Evolutionary conservation across 2,888 invertebrate genomes (phyloP).

Genomic region (Seira ritae): DNA sequence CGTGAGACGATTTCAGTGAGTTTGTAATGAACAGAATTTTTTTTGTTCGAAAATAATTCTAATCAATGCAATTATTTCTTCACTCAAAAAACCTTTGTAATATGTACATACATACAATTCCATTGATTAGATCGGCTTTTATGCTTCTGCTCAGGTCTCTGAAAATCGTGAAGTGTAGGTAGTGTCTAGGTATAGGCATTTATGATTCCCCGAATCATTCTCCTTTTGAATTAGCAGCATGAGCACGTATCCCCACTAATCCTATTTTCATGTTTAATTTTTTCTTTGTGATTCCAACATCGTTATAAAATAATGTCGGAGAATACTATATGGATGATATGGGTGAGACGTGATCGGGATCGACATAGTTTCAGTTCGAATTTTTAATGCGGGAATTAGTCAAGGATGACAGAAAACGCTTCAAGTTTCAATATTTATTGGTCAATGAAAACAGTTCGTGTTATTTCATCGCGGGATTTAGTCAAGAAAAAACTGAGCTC

Average conservation of each 20-base stretch:
- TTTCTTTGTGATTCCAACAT: not conserved
- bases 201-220: no score
- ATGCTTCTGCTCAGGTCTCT: no score
- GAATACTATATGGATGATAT: not conserved
- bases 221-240: not conserved
- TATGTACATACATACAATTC: no score
- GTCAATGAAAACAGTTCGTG: not conserved
- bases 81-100: no score
- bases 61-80: no score
- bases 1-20: no score
- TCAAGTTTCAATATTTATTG: not conserved
- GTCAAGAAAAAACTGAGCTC: no score
- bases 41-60: no score
- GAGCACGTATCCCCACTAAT: slow-evolving; percentile 6
- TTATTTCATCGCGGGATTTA: not conserved
- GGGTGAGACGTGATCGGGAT: not conserved
- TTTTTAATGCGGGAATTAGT: not conserved
- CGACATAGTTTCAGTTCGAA: not conserved
- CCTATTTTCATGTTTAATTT: slow-evolving; percentile 13
- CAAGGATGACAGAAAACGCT: not conserved
- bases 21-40: no score
- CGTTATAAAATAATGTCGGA: slow-evolving; percentile 1
- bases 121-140: no score
- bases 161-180: no score
- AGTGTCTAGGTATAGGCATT: no score